These are phyloP conservation scores for Columba janthina DNA, from an alignment of 2,113 vertebrate genomes.

Conservation along the genomic window DNA sequence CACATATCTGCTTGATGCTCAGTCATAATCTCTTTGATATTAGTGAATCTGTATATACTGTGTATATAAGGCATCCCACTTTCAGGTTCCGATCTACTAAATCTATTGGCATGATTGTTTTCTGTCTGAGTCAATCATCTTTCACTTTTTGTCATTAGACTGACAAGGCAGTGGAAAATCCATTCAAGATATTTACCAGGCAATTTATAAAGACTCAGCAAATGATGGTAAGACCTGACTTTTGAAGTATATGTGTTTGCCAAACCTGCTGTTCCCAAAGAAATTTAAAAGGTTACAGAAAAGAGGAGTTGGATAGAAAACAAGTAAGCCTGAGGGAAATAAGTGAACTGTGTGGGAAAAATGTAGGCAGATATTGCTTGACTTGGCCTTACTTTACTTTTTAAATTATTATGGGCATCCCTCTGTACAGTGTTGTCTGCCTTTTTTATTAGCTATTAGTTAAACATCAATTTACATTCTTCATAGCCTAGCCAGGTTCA, in stretches of 20 bases:
- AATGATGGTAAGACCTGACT: background rate
- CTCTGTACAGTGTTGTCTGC: background rate
- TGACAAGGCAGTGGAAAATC: background rate
- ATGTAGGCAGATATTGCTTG: background rate
- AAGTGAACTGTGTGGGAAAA: background rate
- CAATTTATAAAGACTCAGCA: background rate
- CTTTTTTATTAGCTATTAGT: background rate
- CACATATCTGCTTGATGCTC: background rate
- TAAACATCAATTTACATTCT: background rate
- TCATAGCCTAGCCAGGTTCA: background rate
- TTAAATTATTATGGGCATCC: background rate
- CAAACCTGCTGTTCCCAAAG: background rate
- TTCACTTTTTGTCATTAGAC: background rate
- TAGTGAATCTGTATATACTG: rapidly evolving
- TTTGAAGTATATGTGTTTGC: background rate
- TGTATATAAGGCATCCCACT: background rate
- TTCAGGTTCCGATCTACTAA: background rate
- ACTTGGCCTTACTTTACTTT: background rate
- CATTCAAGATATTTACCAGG: background rate
- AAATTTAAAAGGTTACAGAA: background rate
- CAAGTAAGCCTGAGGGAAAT: background rate
- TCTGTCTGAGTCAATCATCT: background rate
- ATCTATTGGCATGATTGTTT: background rate
- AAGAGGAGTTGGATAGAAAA: background rate
- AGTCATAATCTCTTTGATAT: background rate